phyloP scores from a whole-genome alignment of 2,888 invertebrate genomes.

The Antheraea assamensis region DNA sequence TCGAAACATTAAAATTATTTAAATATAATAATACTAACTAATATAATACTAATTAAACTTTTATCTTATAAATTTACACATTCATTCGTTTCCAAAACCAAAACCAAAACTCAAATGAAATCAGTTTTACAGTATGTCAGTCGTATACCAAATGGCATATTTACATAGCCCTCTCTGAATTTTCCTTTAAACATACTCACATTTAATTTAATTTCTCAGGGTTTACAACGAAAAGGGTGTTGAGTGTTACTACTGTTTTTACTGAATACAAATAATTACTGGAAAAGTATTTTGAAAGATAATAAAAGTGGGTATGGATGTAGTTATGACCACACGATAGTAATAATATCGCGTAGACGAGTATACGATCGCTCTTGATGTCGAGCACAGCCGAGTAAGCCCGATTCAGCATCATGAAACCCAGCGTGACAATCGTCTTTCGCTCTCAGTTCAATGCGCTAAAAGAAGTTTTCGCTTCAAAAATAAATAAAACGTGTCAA shows the following conservation, averaged over 20 bases:
- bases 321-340: background rate
- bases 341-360: too few relatives aligned
- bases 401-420: too few relatives aligned
- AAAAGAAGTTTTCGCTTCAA: too few relatives aligned
- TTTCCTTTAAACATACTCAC: background rate
- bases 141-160: slow-evolving; percentile 1
- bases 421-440: too few relatives aligned
- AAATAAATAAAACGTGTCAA: too few relatives aligned
- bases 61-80: background rate
- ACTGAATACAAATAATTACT: background rate
- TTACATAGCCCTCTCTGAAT: background rate
- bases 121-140: background rate
- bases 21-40: too few relatives aligned
- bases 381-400: too few relatives aligned
- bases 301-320: too few relatives aligned
- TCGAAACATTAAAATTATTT: too few relatives aligned
- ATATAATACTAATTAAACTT: too few relatives aligned
- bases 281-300: background rate
- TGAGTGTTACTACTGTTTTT: background rate
- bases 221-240: background rate
- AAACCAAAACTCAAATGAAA: background rate
- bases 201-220: slow-evolving; percentile 14
- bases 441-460: too few relatives aligned
- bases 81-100: background rate
- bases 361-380: too few relatives aligned